Percentiles rank a stretch among this genome's conserved stretches.
phyloP scores from a whole-genome alignment of 2,797 vertebrate genomes.

The Dallia pectoralis region DNA sequence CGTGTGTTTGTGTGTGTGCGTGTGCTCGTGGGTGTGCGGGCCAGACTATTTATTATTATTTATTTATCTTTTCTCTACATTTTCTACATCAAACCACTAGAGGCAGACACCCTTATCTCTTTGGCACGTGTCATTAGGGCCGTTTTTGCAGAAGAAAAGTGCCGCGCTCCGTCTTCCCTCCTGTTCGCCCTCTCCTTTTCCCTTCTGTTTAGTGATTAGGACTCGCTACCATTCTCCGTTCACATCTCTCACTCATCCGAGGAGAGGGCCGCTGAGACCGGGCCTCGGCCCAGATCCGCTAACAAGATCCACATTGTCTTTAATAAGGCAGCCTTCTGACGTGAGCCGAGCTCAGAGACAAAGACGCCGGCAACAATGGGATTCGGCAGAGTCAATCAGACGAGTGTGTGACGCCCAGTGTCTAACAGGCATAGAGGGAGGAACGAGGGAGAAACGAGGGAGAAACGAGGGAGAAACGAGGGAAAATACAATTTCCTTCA shows the following conservation, averaged over 20 bases:
- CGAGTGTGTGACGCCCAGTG: not conserved
- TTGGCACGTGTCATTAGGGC: constrained; percentile 5
- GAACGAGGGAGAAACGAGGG: too few species aligned
- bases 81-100: constrained; percentile 3
- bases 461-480: constrained; percentile 9
- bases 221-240: not conserved
- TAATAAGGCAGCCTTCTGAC: constrained; percentile 25
- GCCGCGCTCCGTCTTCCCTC: not conserved
- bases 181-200: not conserved
- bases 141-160: not conserved
- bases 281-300: not conserved
- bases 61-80: too few species aligned
- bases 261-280: constrained; percentile 9
- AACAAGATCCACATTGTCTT: constrained; percentile 38
- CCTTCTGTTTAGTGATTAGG: not conserved
- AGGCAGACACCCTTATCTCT: not conserved
- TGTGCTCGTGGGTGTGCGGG: not conserved
- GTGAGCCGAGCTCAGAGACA: constrained; percentile 12
- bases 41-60: not conserved
- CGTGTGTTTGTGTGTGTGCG: not conserved
- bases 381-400: constrained; percentile 16
- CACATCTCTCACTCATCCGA: not conserved
- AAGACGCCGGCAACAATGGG: not conserved
- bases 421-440: not conserved
- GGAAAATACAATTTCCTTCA: not conserved